Base-by-base conservation (phyloP, 1,140 invertebrate genomes). In the Acromyrmex echinatior region DNA sequence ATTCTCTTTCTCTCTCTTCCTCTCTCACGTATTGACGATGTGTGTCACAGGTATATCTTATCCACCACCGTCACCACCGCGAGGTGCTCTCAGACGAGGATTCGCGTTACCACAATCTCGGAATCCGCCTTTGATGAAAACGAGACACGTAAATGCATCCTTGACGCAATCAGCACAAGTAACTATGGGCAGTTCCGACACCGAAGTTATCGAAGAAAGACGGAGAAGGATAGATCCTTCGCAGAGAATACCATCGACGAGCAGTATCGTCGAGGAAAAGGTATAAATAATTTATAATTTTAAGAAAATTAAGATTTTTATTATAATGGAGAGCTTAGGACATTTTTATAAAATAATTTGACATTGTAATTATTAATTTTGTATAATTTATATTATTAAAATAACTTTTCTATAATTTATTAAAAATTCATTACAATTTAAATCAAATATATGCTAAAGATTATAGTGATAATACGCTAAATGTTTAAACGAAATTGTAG, bases 91-190 rank as follows among this genome's bases (percentile, higher is more conserved):
- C 56, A 95, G 97, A 87, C 95, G 97, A 77, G 96, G 97, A 28
- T 96, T 97, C 88, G 97, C 97, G 49, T 96, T 97, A 76, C 96
- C 97, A 14, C 96, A 96, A 87, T 97, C 96, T n/a, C 96, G 97
- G 86, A 98, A 98, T 94, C 97, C 97, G 68, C 97, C 97, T 5
- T 94, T 98, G 84, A 95, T 97, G 77, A 97, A 97, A 94, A 97
- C 97, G 16, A 95, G 97, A 86, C 96, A 97, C 76, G 91, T 95
- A 18, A 95, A 93, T 88, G 90, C 95, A 9, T 95, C 95, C 79
- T 89, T 94, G 28, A 91, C 87, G 1, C 91, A 93, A 86, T 86
- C 93, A 21, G 71, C 93, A 31, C 95, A 94, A 79, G 87, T 93
- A 21, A 92, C 94, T 21, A 91, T 95, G 88, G 28, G 62, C 18